Percentiles rank a stretch among this genome's conserved stretches.
Conservation (phyloP, 2,113 vertebrate species). For the Gobiocypris rarus region DNA sequence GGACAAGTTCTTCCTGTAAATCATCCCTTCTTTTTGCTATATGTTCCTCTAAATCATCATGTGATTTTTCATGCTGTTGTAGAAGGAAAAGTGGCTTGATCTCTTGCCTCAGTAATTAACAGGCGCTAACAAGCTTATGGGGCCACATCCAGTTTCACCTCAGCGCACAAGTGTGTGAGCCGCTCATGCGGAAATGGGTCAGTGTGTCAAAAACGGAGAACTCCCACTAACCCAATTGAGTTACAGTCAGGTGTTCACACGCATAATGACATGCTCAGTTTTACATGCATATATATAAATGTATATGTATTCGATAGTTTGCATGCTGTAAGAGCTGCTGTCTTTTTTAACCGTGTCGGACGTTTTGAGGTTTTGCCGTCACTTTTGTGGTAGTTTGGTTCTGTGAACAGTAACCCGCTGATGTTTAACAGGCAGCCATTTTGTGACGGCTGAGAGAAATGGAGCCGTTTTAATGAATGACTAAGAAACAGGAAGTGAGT, state of each 20-base stretch:
- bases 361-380: not conserved
- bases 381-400: conserved; percentile 38
- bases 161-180: conserved; percentile 39
- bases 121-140: conserved; percentile 33
- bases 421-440: conserved; percentile 65
- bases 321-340: not conserved
- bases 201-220: conserved; percentile 55
- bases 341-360: not conserved
- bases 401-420: conserved; percentile 40
- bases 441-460: conserved; percentile 69
- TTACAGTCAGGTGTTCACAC: conserved; percentile 20
- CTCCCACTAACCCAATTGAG: conserved; percentile 28
- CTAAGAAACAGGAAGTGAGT: conserved; percentile 81
- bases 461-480: conserved; percentile 77
- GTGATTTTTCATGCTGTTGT: not conserved
- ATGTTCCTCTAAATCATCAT: not conserved
- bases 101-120: conserved; percentile 36
- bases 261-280: not conserved
- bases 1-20: not conserved
- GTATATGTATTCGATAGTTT: not conserved
- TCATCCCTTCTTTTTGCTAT: not conserved
- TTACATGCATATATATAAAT: not conserved
- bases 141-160: conserved; percentile 42
- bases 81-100: conserved; percentile 6
- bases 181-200: conserved; percentile 53